phyloP scores from a whole-genome alignment of 2,113 vertebrate genomes.

The Bettongia penicillata region DNA sequence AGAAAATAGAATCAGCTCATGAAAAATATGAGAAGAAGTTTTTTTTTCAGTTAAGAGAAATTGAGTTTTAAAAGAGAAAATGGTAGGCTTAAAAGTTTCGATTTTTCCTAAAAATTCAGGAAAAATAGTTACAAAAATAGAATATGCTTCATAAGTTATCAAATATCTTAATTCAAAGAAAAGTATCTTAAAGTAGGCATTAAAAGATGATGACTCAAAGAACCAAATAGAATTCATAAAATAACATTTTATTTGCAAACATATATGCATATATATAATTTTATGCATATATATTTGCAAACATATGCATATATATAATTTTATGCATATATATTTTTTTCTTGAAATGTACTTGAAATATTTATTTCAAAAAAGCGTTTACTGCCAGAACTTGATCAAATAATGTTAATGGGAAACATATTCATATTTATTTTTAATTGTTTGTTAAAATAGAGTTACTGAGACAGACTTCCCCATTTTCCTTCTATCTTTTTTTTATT shows the following conservation, averaged over 20 bases:
- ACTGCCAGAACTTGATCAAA: background rate
- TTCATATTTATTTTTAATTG: background rate
- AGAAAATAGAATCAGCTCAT: background rate
- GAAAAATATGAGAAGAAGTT: background rate
- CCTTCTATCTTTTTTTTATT: background rate
- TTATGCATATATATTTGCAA: no score
- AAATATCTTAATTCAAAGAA: background rate
- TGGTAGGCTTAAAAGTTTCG: background rate
- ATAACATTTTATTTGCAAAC: background rate
- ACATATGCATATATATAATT: no score
- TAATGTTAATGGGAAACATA: background rate
- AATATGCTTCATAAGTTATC: background rate
- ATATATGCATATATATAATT: no score
- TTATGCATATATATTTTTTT: no score
- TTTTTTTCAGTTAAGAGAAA: background rate
- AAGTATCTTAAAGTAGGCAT: background rate
- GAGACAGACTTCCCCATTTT: background rate
- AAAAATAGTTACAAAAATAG: background rate
- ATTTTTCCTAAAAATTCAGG: slow-evolving; percentile 27
- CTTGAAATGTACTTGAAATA: background rate
- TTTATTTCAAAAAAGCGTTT: background rate
- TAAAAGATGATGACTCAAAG: background rate
- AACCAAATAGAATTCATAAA: background rate
- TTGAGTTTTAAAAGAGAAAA: background rate
- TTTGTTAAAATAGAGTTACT: background rate